Conservation (phyloP, 2,888 invertebrate genomes). For the Orthonevra nobilis region DNA sequence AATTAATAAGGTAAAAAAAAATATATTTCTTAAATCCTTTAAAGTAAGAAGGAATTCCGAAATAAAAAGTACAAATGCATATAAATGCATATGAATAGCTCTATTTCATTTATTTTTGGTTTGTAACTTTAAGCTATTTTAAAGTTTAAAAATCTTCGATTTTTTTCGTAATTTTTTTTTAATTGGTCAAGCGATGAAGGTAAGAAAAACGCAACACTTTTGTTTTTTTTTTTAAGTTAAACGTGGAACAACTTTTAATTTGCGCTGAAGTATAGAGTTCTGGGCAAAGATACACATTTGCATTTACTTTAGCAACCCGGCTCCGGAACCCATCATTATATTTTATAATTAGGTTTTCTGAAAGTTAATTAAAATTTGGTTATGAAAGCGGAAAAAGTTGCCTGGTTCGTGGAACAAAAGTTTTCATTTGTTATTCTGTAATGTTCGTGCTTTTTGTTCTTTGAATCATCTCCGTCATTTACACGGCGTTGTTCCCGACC, state of each 20-base stretch:
- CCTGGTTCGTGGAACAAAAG: constrained; percentile 60
- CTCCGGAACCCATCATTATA: constrained; percentile 76
- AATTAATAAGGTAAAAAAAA: no score
- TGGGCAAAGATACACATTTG: constrained; percentile 32
- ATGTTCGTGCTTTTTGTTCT: constrained; percentile 55
- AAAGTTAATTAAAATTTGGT: constrained; percentile 80
- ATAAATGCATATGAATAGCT: no score
- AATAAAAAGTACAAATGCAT: no score
- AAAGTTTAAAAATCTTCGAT: no score
- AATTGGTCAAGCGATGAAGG: no score
- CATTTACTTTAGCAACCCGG: constrained; percentile 13
- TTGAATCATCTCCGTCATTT: constrained; percentile 41
- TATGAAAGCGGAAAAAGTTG: constrained; percentile 79
- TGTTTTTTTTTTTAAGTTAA: not conserved
- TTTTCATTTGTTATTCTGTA: constrained; percentile 58
- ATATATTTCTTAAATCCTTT: no score
- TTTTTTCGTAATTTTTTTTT: no score
- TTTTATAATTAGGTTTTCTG: constrained; percentile 80
- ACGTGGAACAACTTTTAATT: constrained; percentile 22
- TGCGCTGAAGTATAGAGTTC: constrained; percentile 5
- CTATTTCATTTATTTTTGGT: no score
- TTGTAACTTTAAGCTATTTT: no score
- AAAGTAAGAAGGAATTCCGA: no score
- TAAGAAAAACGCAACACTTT: not conserved
- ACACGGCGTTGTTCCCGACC: constrained; percentile 9